A percentile compares a stretch with the other conserved stretches of the same genome.
Conservation (phyloP, 2,888 invertebrate species). For the Hydrotaea diabolus region DNA sequence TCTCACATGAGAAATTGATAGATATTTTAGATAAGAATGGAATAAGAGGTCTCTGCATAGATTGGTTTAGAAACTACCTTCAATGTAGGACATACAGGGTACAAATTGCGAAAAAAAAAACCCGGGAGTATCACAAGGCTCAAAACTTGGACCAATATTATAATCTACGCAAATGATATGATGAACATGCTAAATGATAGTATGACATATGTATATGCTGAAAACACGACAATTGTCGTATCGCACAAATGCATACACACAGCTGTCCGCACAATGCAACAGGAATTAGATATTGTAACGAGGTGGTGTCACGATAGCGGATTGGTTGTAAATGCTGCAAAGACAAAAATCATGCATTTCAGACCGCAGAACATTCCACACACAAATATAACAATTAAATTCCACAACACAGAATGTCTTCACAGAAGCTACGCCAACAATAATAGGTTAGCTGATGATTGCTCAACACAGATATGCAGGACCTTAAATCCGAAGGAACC, state of each 20-base stretch:
- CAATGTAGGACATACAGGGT: neutral
- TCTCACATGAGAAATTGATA: neutral
- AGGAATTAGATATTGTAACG: neutral
- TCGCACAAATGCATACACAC: neutral
- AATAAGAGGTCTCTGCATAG: neutral
- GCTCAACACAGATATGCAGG: too few relatives aligned
- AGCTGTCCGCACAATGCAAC: conserved; percentile 17
- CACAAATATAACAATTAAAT: neutral
- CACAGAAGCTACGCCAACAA: neutral
- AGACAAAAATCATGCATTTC: conserved; percentile 20
- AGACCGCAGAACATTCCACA: neutral
- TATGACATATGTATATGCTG: conserved; percentile 14
- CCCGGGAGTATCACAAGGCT: conserved; percentile 22
- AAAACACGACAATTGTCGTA: conserved; percentile 36
- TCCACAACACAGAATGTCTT: neutral
- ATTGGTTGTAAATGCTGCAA: neutral
- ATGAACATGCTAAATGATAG: neutral
- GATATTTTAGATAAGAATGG: neutral
- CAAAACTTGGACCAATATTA: neutral
- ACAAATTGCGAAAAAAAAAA: neutral
- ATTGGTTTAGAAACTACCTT: neutral
- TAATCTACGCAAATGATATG: conserved; percentile 31
- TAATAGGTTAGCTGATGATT: too few relatives aligned
- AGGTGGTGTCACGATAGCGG: conserved; percentile 1
- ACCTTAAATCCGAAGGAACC: too few relatives aligned